Percentiles rank a stretch among this genome's conserved stretches.
These are phyloP conservation scores for Forbesichthys agassizii DNA, from an alignment of 2,113 vertebrate genomes.

Conservation along the genomic window DNA sequence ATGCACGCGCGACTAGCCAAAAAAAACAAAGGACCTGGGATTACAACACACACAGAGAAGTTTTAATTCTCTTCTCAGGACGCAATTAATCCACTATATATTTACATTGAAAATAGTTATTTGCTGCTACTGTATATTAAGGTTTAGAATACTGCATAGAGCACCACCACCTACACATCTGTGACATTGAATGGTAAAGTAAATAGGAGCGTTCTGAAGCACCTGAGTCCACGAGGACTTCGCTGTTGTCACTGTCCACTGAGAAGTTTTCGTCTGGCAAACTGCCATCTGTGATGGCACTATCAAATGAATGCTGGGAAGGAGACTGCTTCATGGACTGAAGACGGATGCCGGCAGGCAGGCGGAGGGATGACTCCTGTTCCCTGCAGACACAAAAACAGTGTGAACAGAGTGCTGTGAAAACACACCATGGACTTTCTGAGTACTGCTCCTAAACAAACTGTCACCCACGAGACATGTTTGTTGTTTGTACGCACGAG, in stretches of 20 bases:
- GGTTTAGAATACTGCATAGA: too few species aligned
- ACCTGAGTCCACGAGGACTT: constrained; percentile 89
- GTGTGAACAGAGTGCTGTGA: neutral
- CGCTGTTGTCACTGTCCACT: constrained; percentile 88
- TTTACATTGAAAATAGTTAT: too few species aligned
- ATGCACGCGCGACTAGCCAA: too few species aligned
- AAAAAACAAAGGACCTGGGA: too few species aligned
- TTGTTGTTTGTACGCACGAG: too few species aligned
- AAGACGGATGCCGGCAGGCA: constrained; percentile 72
- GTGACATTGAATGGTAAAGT: neutral
- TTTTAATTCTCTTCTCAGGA: too few species aligned
- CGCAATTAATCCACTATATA: too few species aligned
- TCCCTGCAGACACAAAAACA: constrained; percentile 75
- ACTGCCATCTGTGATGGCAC: constrained; percentile 84
- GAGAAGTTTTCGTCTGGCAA: constrained; percentile 88
- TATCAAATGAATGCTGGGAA: constrained; percentile 92
- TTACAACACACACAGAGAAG: too few species aligned
- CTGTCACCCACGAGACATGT: too few species aligned
- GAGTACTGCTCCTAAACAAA: constrained; percentile 7
- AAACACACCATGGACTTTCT: too few species aligned
- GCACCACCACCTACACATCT: too few species aligned
- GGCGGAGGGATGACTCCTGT: constrained; percentile 67
- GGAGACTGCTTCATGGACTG: constrained; percentile 85
- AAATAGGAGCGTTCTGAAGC: constrained; percentile 1
- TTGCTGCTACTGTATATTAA: too few species aligned